phyloP scores from a whole-genome alignment of 2,888 invertebrate genomes.

The Colletes collaris region DNA sequence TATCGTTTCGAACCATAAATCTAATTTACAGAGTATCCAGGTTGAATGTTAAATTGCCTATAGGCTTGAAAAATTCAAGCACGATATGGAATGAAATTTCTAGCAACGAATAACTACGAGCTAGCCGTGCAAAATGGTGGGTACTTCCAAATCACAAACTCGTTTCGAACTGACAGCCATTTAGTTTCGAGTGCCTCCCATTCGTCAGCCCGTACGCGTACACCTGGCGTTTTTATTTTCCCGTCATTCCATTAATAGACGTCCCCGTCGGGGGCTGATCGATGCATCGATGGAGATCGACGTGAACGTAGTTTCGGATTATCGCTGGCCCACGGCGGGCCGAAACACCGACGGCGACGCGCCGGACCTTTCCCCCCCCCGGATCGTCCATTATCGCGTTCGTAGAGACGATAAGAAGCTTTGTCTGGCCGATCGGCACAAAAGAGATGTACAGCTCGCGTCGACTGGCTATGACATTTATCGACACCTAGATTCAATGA shows the following conservation, averaged over 20 bases:
- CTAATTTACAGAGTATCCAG: no score
- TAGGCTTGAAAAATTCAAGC: no score
- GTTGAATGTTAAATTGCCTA: no score
- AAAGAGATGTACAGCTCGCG: constrained; percentile 19
- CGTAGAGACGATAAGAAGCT: no score
- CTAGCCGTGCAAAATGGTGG: no score
- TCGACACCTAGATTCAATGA: constrained; percentile 59
- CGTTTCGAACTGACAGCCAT: background rate
- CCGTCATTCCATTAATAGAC: background rate
- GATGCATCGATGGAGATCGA: background rate
- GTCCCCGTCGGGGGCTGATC: background rate
- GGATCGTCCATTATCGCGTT: no score
- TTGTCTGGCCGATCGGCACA: background rate
- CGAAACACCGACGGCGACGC: no score
- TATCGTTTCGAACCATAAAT: no score
- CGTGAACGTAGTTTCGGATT: constrained; percentile 2
- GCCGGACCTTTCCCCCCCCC: no score
- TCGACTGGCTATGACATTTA: constrained; percentile 51
- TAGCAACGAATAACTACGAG: no score
- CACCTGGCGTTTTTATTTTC: constrained; percentile 15
- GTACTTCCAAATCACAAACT: no score
- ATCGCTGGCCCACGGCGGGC: background rate
- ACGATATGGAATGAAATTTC: no score
- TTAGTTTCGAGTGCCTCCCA: background rate
- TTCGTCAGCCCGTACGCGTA: background rate